phyloP scores from a whole-genome alignment of 2,888 invertebrate genomes.

The Bugula neritina region DNA sequence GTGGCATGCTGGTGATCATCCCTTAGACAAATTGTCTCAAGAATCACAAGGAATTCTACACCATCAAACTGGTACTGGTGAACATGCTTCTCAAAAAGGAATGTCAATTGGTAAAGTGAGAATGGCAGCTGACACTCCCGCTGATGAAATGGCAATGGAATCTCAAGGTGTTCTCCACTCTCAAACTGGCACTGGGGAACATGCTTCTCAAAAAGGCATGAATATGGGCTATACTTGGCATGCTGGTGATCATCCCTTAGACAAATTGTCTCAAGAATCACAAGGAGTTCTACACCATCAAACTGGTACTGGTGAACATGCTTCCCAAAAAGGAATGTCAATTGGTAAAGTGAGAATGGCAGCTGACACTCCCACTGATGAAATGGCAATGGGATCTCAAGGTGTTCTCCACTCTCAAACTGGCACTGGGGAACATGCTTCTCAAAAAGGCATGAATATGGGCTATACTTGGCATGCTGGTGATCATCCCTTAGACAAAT shows the following conservation, averaged over 20 bases:
- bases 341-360: not conserved
- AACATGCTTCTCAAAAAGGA: not conserved
- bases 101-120: not conserved
- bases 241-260: not conserved
- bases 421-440: not conserved
- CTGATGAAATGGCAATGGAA: not conserved
- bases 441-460: conserved; percentile 12
- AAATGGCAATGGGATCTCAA: not conserved
- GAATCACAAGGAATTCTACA: conserved; percentile 14
- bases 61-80: conserved; percentile 23
- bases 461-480: not conserved
- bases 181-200: conserved; percentile 2
- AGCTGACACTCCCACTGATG: not conserved
- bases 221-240: not conserved
- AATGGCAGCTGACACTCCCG: not conserved
- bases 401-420: conserved; percentile 6
- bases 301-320: conserved; percentile 20
- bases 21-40: not conserved
- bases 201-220: conserved; percentile 24
- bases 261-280: not conserved
- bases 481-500: not conserved
- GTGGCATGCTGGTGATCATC: conserved; percentile 7
- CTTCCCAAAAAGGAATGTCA: conserved; percentile 12
- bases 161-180: conserved; percentile 19
- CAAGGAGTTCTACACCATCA: conserved; percentile 10